Conservation (phyloP, 2,888 invertebrate species). For the Machimus rusticus region DNA sequence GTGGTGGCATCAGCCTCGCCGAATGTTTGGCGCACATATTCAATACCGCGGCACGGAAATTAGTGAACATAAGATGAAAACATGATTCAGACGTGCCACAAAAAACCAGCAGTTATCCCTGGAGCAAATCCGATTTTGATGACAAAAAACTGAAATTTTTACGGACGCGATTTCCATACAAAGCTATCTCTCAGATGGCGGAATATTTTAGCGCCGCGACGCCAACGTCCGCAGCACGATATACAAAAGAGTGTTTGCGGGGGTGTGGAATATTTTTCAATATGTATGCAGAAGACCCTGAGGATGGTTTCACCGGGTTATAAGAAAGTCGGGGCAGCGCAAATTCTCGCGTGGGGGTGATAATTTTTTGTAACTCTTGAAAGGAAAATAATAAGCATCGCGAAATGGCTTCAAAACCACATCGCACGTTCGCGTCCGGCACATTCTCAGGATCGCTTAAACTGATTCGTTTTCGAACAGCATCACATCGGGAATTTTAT, state of each 20-base stretch:
- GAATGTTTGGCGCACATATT: not conserved
- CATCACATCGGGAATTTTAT: not conserved
- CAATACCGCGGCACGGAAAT: not conserved
- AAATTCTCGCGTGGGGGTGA: not conserved
- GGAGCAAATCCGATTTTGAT: conserved; percentile 15
- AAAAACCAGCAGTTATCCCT: not conserved
- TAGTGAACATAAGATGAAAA: not conserved
- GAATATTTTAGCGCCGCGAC: not conserved
- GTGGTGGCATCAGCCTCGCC: not conserved
- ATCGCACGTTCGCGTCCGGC: not conserved
- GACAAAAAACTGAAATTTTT: conserved; percentile 17
- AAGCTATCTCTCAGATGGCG: not conserved
- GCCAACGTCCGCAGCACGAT: not conserved
- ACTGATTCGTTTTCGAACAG: not conserved
- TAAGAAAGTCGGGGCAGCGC: not conserved
- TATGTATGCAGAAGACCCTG: not conserved
- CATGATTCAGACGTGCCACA: conserved; percentile 21
- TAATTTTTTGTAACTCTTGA: conserved; percentile 19
- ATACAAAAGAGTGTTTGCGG: not conserved
- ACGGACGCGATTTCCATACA: not conserved
- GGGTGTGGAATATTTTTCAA: not conserved
- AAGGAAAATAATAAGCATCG: conserved; percentile 10
- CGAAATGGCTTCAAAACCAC: not conserved
- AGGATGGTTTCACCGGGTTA: not conserved
- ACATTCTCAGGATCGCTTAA: not conserved